Conservation (phyloP, 1,140 invertebrate species). For the Globodera ellingtonae region DNA sequence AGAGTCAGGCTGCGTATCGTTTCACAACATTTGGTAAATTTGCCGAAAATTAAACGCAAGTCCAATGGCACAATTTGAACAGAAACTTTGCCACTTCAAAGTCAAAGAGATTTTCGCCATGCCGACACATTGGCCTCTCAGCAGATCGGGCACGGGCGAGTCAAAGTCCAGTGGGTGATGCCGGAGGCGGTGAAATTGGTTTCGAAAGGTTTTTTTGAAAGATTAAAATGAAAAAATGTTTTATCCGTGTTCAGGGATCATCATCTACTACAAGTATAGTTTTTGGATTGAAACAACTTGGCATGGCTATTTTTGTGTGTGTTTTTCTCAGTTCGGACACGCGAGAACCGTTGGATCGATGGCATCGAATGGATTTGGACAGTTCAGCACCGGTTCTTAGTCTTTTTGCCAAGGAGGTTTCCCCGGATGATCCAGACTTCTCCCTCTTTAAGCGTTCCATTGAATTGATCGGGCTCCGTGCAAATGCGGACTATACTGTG, state of each 20-base stretch:
- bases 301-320: too few species aligned
- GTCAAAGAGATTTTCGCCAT: conserved; percentile 27
- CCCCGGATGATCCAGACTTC: neutral
- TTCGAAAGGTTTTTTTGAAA: neutral
- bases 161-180: conserved; percentile 52
- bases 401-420: too few species aligned
- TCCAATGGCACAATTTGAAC: neutral
- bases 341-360: conserved; percentile 46
- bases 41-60: neutral
- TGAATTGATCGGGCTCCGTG: conserved; percentile 42
- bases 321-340: conserved; percentile 47
- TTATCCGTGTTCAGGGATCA: neutral
- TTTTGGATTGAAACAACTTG: too few species aligned
- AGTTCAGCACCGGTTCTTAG: conserved; percentile 41
- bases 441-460: conserved; percentile 46
- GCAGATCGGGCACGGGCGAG: conserved; percentile 49
- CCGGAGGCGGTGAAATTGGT: conserved; percentile 36
- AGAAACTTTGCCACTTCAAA: conserved; percentile 26
- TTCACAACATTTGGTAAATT: conserved; percentile 60
- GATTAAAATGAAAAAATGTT: neutral
- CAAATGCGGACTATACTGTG: conserved; percentile 46
- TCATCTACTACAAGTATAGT: conserved; percentile 22
- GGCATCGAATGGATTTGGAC: conserved; percentile 39
- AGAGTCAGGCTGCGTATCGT: conserved; percentile 56
- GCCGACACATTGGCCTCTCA: conserved; percentile 51